phyloP scores from a whole-genome alignment of 1,140 invertebrate species.

The Proctacanthus coquilletti region DNA sequence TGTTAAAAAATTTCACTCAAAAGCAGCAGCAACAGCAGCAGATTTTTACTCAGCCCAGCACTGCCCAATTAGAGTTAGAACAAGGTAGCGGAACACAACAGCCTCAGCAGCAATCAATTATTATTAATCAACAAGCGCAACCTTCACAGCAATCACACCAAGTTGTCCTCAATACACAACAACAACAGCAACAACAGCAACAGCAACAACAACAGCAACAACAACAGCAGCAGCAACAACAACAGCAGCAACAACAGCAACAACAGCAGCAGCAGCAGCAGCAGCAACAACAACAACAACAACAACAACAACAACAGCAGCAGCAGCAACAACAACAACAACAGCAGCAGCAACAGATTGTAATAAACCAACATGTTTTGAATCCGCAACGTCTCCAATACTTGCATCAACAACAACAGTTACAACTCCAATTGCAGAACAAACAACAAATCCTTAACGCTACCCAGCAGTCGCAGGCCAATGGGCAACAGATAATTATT shows the following conservation, averaged over 20 bases:
- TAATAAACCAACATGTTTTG: conserved; percentile 3
- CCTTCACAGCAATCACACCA: conserved; percentile 24
- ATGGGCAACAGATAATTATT: conserved; percentile 5
- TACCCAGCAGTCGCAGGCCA: conserved; percentile 9
- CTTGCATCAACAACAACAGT: conserved; percentile 9
- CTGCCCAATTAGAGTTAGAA: no score
- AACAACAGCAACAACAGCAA: conserved; percentile 14
- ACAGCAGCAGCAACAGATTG: conserved; percentile 17
- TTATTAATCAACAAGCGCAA: conserved; percentile 24
- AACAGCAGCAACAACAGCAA: conserved; percentile 7
- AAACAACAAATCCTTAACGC: conserved; percentile 14
- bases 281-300: conserved; percentile 13
- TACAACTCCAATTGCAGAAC: conserved; percentile 16
- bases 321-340: conserved; percentile 14
- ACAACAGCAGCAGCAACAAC: conserved; percentile 8
- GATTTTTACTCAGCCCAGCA: conserved; percentile 15
- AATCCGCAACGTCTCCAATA: conserved; percentile 10
- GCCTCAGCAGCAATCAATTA: neutral
- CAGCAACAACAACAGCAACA: conserved; percentile 9
- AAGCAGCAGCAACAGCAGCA: conserved; percentile 12
- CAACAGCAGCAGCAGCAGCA: conserved; percentile 16
- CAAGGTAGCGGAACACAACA: no score
- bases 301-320: conserved; percentile 23
- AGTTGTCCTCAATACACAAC: no score
- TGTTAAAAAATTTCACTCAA: conserved; percentile 14